These are phyloP conservation scores for Archaeoteleia sp. DNA, from an alignment of 2,888 invertebrate genomes.

Conservation along the genomic window DNA sequence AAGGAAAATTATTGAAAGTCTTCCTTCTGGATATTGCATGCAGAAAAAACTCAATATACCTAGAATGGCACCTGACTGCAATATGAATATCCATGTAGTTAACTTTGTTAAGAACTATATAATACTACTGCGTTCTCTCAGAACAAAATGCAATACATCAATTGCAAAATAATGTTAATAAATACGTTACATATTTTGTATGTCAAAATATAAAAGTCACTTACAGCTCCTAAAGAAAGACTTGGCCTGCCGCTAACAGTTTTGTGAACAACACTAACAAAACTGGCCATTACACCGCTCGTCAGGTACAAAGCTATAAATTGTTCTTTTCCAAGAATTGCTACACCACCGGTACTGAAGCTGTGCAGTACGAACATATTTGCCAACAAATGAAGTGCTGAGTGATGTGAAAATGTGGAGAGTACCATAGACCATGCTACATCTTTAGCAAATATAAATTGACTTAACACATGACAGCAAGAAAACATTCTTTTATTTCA, in stretches of 20 bases:
- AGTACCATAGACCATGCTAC: constrained; percentile 92
- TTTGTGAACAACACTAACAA: constrained; percentile 89
- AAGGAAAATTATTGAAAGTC: constrained; percentile 90
- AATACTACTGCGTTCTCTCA: too few relatives aligned
- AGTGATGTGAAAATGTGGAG: constrained; percentile 96
- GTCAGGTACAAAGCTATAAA: constrained; percentile 93
- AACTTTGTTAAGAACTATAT: too few relatives aligned
- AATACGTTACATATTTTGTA: constrained; percentile 54
- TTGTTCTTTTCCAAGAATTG: constrained; percentile 91
- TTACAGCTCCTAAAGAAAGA: constrained; percentile 94
- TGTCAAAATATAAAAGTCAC: constrained; percentile 67
- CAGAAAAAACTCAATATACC: constrained; percentile 91
- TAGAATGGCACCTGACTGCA: constrained; percentile 98
- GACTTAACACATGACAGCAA: too few relatives aligned
- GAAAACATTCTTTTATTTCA: too few relatives aligned
- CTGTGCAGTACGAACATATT: constrained; percentile 98
- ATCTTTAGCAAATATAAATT: constrained; percentile 63
- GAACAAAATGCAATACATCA: too few relatives aligned
- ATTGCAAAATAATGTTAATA: too few relatives aligned
- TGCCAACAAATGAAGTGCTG: constrained; percentile 87
- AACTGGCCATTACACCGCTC: constrained; percentile 90
- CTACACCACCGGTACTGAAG: constrained; percentile 83
- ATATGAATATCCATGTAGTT: too few relatives aligned
- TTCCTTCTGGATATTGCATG: constrained; percentile 90
- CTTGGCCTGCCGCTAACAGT: constrained; percentile 81